Conservation (phyloP, 2,888 invertebrate genomes). For the Hirtodrosophila cameraria region DNA sequence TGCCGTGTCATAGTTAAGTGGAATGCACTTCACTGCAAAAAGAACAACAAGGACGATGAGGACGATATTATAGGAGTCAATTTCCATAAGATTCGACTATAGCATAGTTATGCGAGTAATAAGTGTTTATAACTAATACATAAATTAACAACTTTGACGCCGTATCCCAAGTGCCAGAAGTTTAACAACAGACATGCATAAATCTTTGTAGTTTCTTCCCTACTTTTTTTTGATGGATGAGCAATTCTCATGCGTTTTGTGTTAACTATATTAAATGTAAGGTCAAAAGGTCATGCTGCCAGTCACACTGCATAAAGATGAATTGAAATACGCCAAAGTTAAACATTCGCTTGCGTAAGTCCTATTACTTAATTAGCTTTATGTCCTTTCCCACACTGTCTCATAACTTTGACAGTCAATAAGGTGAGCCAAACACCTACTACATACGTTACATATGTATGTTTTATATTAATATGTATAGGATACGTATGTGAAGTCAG, state of each 20-base stretch:
- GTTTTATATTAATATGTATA: conserved; percentile 1
- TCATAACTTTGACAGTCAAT: conserved; percentile 49
- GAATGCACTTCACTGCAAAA: conserved; percentile 47
- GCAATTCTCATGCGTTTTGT: conserved; percentile 26
- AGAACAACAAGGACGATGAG: neutral
- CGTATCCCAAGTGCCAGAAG: conserved; percentile 10
- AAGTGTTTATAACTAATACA: conserved; percentile 32
- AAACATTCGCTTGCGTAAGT: conserved; percentile 24
- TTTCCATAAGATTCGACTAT: conserved; percentile 25
- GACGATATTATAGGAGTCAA: conserved; percentile 8
- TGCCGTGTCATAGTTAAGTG: conserved; percentile 46
- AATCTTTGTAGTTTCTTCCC: conserved; percentile 47
- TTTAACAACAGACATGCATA: conserved; percentile 2
- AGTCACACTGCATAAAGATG: neutral
- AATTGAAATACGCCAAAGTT: conserved; percentile 12
- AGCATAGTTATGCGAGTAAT: conserved; percentile 14
- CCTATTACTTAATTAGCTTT: conserved; percentile 52
- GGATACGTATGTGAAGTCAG: neutral
- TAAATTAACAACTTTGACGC: conserved; percentile 33
- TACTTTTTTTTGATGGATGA: conserved; percentile 39
- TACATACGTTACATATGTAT: neutral
- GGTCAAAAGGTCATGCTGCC: conserved; percentile 35
- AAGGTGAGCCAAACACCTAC: neutral
- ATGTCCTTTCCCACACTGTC: conserved; percentile 10
- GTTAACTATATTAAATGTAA: conserved; percentile 9